phyloP scores from a whole-genome alignment of 2,888 invertebrate species.

The Shargacucullia verbasci region DNA sequence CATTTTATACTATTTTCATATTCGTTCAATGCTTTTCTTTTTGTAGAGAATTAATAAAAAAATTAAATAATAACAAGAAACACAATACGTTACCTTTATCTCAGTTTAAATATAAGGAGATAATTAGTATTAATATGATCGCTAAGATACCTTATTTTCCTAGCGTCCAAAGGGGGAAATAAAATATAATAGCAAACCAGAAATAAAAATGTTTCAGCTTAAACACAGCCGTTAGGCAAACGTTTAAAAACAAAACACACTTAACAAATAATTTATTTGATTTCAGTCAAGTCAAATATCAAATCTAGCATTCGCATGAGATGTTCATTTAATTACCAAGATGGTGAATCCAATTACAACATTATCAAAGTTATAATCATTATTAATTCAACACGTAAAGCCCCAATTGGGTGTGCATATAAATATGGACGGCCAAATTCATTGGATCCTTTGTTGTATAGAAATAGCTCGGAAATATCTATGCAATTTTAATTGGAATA shows the following conservation, averaged over 20 bases:
- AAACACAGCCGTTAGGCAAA: no score
- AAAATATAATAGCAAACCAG: no score
- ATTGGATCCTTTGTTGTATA: slow-evolving; percentile 3
- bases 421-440: background rate
- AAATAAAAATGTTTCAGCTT: no score
- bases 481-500: slow-evolving; percentile 14
- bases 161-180: no score
- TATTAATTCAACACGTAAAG: slow-evolving; percentile 7
- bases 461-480: slow-evolving; percentile 5
- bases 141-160: no score
- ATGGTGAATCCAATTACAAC: slow-evolving; percentile 27
- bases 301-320: slow-evolving; percentile 17
- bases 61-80: no score
- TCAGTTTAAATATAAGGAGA: no score
- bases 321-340: slow-evolving; percentile 29
- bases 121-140: no score
- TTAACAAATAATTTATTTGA: slow-evolving; percentile 11
- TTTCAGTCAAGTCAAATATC: slow-evolving; percentile 12
- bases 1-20: no score
- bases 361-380: slow-evolving; percentile 29
- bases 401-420: background rate
- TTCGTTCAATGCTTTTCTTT: no score
- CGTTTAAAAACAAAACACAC: background rate
- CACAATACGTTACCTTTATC: no score
- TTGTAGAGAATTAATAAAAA: no score